Percentiles rank a stretch among this genome's conserved stretches.
Conservation (phyloP, 2,113 vertebrate genomes). For the Zapornia atra region DNA sequence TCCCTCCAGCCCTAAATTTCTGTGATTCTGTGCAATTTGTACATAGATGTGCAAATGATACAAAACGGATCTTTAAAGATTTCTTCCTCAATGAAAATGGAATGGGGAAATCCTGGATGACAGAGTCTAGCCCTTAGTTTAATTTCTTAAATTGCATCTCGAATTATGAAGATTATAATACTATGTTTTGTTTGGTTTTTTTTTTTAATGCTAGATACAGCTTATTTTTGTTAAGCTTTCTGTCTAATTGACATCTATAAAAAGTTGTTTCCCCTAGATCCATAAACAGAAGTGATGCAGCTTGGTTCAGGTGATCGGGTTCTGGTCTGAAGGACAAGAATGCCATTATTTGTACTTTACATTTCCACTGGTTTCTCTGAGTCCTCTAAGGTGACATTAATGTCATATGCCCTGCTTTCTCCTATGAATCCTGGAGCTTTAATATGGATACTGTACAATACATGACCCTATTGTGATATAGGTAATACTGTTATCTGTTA, state of each 20-base stretch:
- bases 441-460: neutral
- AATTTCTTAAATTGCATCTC: neutral
- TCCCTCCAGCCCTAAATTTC: neutral
- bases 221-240: neutral
- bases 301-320: neutral
- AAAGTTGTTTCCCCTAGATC: neutral
- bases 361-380: neutral
- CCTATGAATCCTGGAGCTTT: neutral
- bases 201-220: neutral
- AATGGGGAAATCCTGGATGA: neutral
- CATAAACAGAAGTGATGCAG: neutral
- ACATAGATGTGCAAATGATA: neutral
- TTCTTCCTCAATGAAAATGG: neutral
- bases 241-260: neutral
- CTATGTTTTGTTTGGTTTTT: neutral
- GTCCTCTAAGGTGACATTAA: neutral
- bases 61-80: neutral
- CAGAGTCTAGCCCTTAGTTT: neutral
- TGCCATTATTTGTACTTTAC: neutral
- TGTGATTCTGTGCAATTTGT: neutral
- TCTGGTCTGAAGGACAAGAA: neutral
- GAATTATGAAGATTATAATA: neutral
- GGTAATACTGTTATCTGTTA: neutral
- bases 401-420: neutral
- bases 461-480: neutral